Conservation (phyloP, 2,888 invertebrate genomes). For the Hartigia nigra region DNA sequence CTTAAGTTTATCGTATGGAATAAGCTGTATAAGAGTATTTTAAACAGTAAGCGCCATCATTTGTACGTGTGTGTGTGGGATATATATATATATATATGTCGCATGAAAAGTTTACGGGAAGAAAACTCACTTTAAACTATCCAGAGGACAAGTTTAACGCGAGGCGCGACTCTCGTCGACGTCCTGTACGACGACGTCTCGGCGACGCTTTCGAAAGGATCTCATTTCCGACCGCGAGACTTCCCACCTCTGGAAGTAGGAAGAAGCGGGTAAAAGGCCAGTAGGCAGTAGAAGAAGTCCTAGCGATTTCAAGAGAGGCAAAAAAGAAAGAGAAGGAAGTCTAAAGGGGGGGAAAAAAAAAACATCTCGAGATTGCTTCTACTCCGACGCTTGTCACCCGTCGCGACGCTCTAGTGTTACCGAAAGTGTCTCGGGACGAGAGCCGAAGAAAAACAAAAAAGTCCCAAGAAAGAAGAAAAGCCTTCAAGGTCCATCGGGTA, state of each 20-base stretch:
- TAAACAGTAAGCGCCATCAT: too few relatives aligned
- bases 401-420: background rate
- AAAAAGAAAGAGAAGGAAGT: background rate
- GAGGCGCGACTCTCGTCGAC: background rate
- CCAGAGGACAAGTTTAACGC: background rate
- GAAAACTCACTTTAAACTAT: background rate
- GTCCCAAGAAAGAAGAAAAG: background rate
- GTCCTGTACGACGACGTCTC: background rate
- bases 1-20: background rate
- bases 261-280: background rate
- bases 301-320: constrained; percentile 20
- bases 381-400: background rate
- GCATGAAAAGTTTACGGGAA: background rate
- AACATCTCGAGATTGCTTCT: background rate
- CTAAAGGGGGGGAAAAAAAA: background rate
- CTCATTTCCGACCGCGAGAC: constrained; percentile 37
- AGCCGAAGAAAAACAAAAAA: background rate
- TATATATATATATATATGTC: too few relatives aligned
- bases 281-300: constrained; percentile 17
- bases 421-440: background rate
- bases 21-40: background rate
- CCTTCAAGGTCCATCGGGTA: background rate
- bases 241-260: constrained; percentile 12
- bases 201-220: constrained; percentile 34
- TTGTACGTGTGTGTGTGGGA: too few relatives aligned